phyloP scores from a whole-genome alignment of 2,888 invertebrate genomes.

The Rhorus exstirpatorius region DNA sequence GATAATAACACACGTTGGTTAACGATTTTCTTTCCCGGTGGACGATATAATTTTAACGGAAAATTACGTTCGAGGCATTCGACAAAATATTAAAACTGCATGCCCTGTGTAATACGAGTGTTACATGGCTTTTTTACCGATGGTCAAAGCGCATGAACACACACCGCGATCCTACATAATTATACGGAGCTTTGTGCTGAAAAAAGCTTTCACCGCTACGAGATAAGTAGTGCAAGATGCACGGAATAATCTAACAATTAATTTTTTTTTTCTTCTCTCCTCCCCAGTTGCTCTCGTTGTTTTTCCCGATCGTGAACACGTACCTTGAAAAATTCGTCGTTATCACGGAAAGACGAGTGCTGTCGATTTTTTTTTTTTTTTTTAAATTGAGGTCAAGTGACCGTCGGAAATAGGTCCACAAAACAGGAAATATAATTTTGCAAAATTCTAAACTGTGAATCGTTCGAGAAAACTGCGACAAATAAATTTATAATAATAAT shows the following conservation, averaged over 20 bases:
- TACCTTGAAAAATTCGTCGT: no score
- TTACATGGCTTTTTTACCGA: background rate
- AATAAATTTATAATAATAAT: no score
- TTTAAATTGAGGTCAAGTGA: no score
- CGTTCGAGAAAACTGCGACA: no score
- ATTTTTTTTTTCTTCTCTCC: background rate
- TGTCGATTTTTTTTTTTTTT: background rate
- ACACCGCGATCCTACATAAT: constrained; percentile 22
- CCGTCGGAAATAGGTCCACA: no score
- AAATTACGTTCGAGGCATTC: background rate
- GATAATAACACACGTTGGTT: background rate
- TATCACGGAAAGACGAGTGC: no score
- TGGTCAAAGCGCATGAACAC: constrained; percentile 2
- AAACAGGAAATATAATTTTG: no score
- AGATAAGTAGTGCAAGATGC: constrained; percentile 56
- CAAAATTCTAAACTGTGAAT: no score
- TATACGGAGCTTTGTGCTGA: constrained; percentile 34
- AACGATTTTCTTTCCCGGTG: constrained; percentile 13
- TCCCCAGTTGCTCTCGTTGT: background rate
- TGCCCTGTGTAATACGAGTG: constrained; percentile 5
- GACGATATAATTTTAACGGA: constrained; percentile 15
- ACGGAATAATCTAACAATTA: constrained; percentile 43
- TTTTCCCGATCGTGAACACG: background rate
- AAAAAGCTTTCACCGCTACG: constrained; percentile 36
- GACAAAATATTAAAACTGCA: constrained; percentile 6